A percentile compares a stretch with the other conserved stretches of the same genome.
phyloP scores from a whole-genome alignment of 2,888 invertebrate species.

The Drosophila seclusa region DNA sequence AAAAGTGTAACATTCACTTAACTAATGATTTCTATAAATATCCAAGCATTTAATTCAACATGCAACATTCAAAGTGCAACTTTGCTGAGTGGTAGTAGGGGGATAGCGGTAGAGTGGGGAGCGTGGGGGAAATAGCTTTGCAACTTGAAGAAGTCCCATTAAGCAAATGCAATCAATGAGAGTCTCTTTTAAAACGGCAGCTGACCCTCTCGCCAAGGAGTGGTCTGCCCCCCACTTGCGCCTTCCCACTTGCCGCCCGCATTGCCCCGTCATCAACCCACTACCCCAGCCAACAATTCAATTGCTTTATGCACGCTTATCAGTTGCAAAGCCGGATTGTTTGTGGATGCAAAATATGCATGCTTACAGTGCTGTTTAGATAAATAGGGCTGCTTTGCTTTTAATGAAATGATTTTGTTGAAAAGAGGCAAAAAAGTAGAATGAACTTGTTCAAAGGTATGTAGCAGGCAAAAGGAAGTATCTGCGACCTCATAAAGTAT shows the following conservation, averaged over 20 bases:
- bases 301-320: slow-evolving; percentile 9
- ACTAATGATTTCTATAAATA: slow-evolving; percentile 22
- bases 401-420: neutral
- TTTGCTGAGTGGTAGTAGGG: neutral
- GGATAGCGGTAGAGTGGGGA: neutral
- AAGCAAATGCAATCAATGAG: slow-evolving; percentile 33
- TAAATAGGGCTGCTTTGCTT: neutral
- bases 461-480: too few relatives aligned
- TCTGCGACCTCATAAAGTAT: too few relatives aligned
- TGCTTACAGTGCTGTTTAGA: neutral
- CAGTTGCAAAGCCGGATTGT: neutral
- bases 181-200: slow-evolving; percentile 24
- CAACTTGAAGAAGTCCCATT: slow-evolving; percentile 10
- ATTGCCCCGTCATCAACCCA: neutral
- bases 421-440: neutral
- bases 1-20: neutral
- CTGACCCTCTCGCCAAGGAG: slow-evolving; percentile 30
- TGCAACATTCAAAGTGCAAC: slow-evolving; percentile 17
- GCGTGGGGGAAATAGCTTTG: neutral
- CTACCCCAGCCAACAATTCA: neutral
- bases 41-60: neutral
- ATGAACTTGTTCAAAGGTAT: neutral
- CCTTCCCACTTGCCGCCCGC: too few relatives aligned
- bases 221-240: neutral
- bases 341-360: neutral